These are phyloP conservation scores for Protodeltote pygarga DNA, from an alignment of 2,888 invertebrate species.

Conservation along the genomic window DNA sequence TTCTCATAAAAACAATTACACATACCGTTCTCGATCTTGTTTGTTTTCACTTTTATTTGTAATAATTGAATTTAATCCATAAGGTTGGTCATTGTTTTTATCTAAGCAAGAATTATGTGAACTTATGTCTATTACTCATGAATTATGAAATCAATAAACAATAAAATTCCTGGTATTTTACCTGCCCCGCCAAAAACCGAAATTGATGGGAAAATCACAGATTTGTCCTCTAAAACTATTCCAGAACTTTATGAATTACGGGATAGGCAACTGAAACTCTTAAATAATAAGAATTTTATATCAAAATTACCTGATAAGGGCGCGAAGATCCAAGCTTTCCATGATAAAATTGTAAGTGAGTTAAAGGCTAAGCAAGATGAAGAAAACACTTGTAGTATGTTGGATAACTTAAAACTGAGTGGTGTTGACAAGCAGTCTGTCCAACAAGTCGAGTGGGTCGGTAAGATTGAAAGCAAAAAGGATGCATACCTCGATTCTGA, in stretches of 20 bases:
- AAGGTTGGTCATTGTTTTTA: too few relatives aligned
- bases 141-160: constrained; percentile 70
- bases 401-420: constrained; percentile 82
- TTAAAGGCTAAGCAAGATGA: constrained; percentile 81
- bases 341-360: constrained; percentile 78
- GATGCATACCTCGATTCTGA: constrained; percentile 82
- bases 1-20: too few relatives aligned
- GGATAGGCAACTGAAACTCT: constrained; percentile 85
- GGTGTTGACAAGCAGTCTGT: constrained; percentile 76
- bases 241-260: constrained; percentile 83
- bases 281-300: constrained; percentile 84
- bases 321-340: constrained; percentile 81
- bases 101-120: background rate
- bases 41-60: too few relatives aligned
- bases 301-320: constrained; percentile 87
- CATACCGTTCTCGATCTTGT: too few relatives aligned
- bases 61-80: too few relatives aligned
- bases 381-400: constrained; percentile 80
- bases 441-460: constrained; percentile 88
- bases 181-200: constrained; percentile 78
- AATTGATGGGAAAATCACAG: constrained; percentile 84
- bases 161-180: constrained; percentile 81
- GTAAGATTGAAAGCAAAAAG: constrained; percentile 67
- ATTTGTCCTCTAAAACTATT: constrained; percentile 78
- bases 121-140: background rate